Evolutionary conservation across 2,888 invertebrate species (phyloP), one percentile per base, ranked within the genome.

Genomic region (Andrena haemorrhoa): DNA sequence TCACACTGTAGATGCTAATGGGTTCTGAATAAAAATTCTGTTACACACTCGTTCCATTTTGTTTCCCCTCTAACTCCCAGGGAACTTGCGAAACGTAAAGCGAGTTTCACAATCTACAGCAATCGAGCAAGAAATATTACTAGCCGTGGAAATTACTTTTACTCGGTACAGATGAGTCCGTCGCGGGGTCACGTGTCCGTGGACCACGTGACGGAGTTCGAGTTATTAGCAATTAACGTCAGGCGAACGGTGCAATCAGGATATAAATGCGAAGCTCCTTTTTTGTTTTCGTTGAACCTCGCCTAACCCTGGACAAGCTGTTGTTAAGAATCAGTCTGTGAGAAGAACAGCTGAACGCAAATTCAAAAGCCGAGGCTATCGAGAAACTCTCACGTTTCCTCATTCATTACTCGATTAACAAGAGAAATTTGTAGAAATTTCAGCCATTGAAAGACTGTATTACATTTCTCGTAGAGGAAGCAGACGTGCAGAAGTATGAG

Each of bases 51-150:
- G 82, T 82, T 33, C 26, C 49, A 49, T 75, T 61, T 66, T 26
- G 74, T 74, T 47, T 56, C 4, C 68, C 56, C 60, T 29, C 72
- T 56, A 73, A 73, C 73, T 35, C 35, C 31, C 49, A 35, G 53
- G 16, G 26, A 71, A 20, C 65, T 82, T 72, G 53, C 75, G 82
- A 82, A 82, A 82, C 69, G 53, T 64, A n/a, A 75, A 20, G 49
- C 47, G 33, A n/a, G 68, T 80, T 80, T 80, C 81, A 41, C 72
- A 79, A 79, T 47, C 51, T 20, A 5, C 20, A 8, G 10, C 68
- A 1, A 75, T 63, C 75, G 41, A 41, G 23, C 53, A 63, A 65
- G 66, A 81, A 74, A 70, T 66, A 65, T 61, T 51, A 26, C 35
- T 23, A 20, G 51, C 63, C 20, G 72, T 35, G 49, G 56, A 69